Percentiles rank a stretch among this genome's conserved stretches.
Evolutionary conservation across 1,140 invertebrate genomes (phyloP).

Genomic region (Conus ventricosus): DNA sequence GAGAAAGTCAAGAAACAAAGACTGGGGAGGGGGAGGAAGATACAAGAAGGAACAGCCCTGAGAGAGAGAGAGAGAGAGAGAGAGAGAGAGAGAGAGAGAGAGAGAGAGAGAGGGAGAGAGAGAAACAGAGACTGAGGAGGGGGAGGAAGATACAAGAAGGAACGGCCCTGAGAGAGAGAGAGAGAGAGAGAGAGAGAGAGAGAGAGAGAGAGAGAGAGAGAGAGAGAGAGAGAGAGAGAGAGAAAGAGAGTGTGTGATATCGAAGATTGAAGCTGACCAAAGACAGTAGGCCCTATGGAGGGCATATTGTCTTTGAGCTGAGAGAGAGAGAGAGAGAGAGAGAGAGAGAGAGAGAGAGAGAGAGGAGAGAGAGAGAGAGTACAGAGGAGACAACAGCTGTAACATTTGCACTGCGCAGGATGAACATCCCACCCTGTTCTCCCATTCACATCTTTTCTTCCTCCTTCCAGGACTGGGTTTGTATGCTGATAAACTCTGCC

Average conservation of each 20-base stretch:
- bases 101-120: not conserved
- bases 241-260: no score
- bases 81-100: not conserved
- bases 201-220: slow-evolving; percentile 25
- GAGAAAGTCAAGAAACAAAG: not conserved
- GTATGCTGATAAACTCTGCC: no score
- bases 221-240: not conserved
- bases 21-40: not conserved
- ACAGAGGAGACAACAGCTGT: no score
- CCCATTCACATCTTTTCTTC: no score
- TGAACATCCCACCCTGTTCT: no score
- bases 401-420: no score
- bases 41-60: no score
- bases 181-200: slow-evolving; percentile 10
- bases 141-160: not conserved
- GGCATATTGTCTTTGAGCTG: no score
- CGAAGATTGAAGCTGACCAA: no score
- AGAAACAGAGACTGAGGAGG: not conserved
- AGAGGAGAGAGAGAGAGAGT: slow-evolving; percentile 8
- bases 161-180: slow-evolving; percentile 9
- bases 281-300: no score
- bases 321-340: slow-evolving; percentile 20
- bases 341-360: slow-evolving; percentile 24
- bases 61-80: not conserved
- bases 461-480: no score